Evolutionary conservation across 2,113 vertebrate genomes (phyloP), one percentile per base, ranked within the genome.

Genomic region (Uropsilus gracilis): DNA sequence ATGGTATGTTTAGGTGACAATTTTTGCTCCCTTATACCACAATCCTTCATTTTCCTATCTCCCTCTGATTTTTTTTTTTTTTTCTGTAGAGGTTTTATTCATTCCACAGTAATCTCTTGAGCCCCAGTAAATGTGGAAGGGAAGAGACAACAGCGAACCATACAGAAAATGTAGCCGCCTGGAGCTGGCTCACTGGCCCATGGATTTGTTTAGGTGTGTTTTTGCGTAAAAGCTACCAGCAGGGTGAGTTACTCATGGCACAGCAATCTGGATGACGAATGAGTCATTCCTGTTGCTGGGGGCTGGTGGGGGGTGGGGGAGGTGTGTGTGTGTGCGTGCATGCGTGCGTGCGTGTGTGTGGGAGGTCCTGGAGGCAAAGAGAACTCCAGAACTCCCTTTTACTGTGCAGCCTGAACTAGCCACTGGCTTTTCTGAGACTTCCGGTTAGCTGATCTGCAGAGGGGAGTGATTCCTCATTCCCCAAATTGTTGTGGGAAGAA

Each of bases 281-380:
- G 86, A 91, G 86, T 97, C 94, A 68, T 16, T 34, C 34, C 39
- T 61, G 57, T 48, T 48, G 68, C 69, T 34, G 44, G 12, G 83
- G 53, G 57, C 20, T n/a, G 53, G 53, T 17, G 22, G 53, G 20
- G 20, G 53, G 18, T 20, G 63, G 78, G 39, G 39, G 22, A 22
- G 12, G 30, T 18, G 61, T n/a, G n/a, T n/a, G n/a, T n/a, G n/a
- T n/a, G n/a, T n/a, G n/a, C n/a, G n/a, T n/a, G n/a, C n/a, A n/a
- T n/a, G n/a, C n/a, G n/a, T n/a, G n/a, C n/a, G n/a, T n/a, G n/a
- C n/a, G n/a, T n/a, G n/a, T n/a, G n/a, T n/a, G n/a, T n/a, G 46
- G 12, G 18, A 24, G 53, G 39, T 63, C 30, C 3, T 26, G 57
- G 63, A 17, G 0, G 13, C 53, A 55, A 48, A 30, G 76, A 68